phyloP scores from a whole-genome alignment of 2,888 invertebrate genomes.

The Hypomecis punctinalis region DNA sequence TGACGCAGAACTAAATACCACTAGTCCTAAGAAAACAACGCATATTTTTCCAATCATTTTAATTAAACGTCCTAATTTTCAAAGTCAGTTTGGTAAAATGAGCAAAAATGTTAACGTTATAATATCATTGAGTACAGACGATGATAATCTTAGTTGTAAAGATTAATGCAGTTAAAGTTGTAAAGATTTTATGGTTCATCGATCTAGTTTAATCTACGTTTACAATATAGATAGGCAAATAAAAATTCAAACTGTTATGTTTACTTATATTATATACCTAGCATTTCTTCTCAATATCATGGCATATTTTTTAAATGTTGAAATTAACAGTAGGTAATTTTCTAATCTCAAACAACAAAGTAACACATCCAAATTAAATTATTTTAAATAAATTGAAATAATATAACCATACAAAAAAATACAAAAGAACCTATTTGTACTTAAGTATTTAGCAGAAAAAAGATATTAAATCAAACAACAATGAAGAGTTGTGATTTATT shows the following conservation, averaged over 20 bases:
- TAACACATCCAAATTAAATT: too few relatives aligned
- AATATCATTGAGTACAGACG: neutral
- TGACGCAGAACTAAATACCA: slow-evolving; percentile 41
- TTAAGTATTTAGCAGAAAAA: too few relatives aligned
- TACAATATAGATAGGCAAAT: slow-evolving; percentile 1
- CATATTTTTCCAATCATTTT: slow-evolving; percentile 36
- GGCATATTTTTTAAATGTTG: too few relatives aligned
- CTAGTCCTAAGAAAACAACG: slow-evolving; percentile 35
- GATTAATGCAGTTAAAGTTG: slow-evolving; percentile 14
- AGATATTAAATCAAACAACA: neutral
- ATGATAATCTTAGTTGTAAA: slow-evolving; percentile 24
- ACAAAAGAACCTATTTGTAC: too few relatives aligned
- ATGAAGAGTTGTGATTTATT: neutral
- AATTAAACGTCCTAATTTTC: slow-evolving; percentile 26
- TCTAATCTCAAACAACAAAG: too few relatives aligned
- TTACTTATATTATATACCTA: too few relatives aligned
- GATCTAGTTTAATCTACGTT: slow-evolving; percentile 6
- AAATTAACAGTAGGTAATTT: too few relatives aligned
- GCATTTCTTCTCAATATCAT: too few relatives aligned
- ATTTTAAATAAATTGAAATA: too few relatives aligned
- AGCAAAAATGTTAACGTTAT: slow-evolving; percentile 1
- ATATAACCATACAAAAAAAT: too few relatives aligned
- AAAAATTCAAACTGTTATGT: neutral
- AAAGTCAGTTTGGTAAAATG: slow-evolving; percentile 11
- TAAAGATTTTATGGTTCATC: slow-evolving; percentile 4